Percentiles rank a stretch among this genome's conserved stretches.
Conservation (phyloP, 2,888 invertebrate genomes). For the Ecdyonurus torrentis region DNA sequence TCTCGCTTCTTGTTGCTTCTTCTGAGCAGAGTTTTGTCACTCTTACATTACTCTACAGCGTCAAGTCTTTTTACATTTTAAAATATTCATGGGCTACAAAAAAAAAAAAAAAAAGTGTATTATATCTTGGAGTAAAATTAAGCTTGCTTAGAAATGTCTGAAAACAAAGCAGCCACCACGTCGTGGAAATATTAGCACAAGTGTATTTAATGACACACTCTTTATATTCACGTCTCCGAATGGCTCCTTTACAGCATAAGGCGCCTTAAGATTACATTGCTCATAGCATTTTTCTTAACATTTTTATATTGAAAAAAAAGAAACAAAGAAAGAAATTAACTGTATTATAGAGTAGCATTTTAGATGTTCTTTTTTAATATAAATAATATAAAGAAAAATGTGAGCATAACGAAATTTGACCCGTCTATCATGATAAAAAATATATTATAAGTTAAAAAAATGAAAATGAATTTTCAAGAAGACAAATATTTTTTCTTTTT, state of each 20-base stretch:
- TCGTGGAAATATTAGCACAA: neutral
- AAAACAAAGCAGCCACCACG: neutral
- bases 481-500: neutral
- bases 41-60: neutral
- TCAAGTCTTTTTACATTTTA: neutral
- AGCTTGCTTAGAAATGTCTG: neutral
- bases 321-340: neutral
- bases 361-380: neutral
- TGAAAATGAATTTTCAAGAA: constrained; percentile 1
- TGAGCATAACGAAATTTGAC: neutral
- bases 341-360: neutral
- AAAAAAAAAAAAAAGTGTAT: neutral
- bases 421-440: constrained; percentile 1
- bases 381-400: neutral
- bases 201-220: neutral
- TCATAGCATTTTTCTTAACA: neutral
- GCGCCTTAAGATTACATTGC: neutral
- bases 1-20: neutral
- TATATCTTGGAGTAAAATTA: neutral
- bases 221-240: neutral
- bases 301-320: neutral
- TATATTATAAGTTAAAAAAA: neutral
- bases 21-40: neutral
- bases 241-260: neutral
- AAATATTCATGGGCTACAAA: neutral